Conservation (phyloP, 2,797 vertebrate genomes). For the Tapirus indicus region DNA sequence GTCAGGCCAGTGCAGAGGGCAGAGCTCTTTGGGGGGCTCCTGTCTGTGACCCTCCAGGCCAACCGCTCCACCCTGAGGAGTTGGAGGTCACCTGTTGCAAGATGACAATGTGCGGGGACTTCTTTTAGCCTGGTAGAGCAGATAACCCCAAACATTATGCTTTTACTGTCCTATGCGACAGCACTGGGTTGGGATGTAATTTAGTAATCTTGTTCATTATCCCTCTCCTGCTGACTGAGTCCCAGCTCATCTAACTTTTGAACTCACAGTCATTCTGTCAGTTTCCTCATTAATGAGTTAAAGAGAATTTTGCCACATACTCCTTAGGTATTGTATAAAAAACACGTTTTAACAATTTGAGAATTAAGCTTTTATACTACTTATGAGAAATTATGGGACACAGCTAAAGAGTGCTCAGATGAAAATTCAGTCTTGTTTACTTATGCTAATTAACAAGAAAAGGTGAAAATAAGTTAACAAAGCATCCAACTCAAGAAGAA, state of each 20-base stretch:
- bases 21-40: neutral
- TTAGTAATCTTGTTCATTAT: no score
- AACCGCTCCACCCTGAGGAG: no score
- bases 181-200: no score
- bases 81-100: neutral
- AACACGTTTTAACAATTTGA: no score
- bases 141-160: neutral
- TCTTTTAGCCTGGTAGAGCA: neutral
- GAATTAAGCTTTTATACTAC: neutral
- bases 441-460: neutral
- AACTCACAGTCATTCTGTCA: fast-evolving
- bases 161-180: fast-evolving
- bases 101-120: fast-evolving
- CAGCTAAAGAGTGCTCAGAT: neutral
- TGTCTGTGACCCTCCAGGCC: neutral
- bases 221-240: fast-evolving
- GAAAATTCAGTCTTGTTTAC: neutral
- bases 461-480: neutral
- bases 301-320: neutral
- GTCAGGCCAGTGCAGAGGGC: neutral
- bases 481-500: neutral
- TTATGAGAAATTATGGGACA: neutral
- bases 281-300: fast-evolving
- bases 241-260: neutral
- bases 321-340: neutral